Percentiles rank a stretch among this genome's conserved stretches.
Evolutionary conservation across 2,797 vertebrate species (phyloP).

Genomic region (Eidolon dupreanum): DNA sequence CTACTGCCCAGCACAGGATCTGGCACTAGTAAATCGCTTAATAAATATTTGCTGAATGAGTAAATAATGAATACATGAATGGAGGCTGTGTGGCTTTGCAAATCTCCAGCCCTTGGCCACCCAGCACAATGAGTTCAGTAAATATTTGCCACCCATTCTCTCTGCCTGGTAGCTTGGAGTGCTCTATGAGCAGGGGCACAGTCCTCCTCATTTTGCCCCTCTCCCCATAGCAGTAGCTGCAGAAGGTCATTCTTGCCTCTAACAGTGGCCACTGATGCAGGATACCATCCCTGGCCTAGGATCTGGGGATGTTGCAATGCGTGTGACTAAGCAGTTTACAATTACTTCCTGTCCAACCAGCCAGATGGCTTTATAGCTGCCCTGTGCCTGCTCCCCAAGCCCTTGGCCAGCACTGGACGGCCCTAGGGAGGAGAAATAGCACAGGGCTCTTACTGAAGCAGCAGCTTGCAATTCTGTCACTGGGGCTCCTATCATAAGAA

Average conservation of each 20-base stretch:
- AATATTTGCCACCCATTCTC: background rate
- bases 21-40: constrained; percentile 53
- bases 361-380: constrained; percentile 2
- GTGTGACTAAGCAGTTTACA: constrained; percentile 63
- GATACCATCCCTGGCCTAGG: background rate
- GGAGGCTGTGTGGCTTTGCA: constrained; percentile 42
- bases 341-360: constrained; percentile 44
- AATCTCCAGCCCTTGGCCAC: background rate
- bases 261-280: background rate
- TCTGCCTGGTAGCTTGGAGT: background rate
- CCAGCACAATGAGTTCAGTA: background rate
- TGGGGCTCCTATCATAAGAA: background rate
- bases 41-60: constrained; percentile 73
- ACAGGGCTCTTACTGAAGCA: background rate
- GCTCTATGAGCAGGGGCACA: background rate
- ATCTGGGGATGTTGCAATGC: constrained; percentile 25
- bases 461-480: background rate
- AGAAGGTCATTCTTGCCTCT: background rate
- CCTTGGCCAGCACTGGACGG: background rate
- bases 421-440: background rate
- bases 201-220: background rate
- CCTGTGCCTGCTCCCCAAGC: background rate
- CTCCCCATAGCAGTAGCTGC: background rate
- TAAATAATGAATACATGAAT: constrained; percentile 61
- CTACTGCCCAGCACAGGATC: constrained; percentile 16